Base-by-base conservation (phyloP, 1,140 invertebrate species). In the Aphidius ervi region DNA sequence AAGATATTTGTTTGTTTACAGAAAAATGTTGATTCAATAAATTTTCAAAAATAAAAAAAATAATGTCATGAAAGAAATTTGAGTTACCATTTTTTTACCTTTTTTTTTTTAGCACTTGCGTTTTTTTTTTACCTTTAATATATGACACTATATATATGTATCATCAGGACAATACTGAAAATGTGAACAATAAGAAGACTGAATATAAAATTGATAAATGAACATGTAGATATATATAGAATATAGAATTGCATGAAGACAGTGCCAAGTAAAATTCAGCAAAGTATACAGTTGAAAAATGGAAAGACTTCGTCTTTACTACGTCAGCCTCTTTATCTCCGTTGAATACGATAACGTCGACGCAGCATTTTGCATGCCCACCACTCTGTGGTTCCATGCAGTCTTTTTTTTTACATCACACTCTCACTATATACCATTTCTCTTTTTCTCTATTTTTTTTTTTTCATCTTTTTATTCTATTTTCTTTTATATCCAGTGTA, bases 321-420 rank as follows among this genome's bases (percentile, higher is more conserved):
- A 55, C 64, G 64, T 65, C 64, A 65, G 64, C 64, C 61, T 56
- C 64, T 65, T 65, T 65, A 65, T 65, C 64, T 63, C 41, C 7
- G 16, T 9, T n/a, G 60, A 55, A 61, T 47, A 50, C 57, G 64
- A 65, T 65, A 65, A 65, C 64, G 64, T 65, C 64, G 64, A 65
- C 64, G 64, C 64, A 65, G 64, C 64, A 65, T 65, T 65, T 65
- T 65, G 64, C 64, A 65, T 65, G 64, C 64, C 58, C 37, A 42
- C 53, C 48, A 40, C 46, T 43, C 53, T 46, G 57, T 61, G 63
- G 42, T 58, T 60, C 41, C 16, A 53, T 39, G 62, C 53, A 59
- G 45, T 41, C 53, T 20, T 48, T 60, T 16, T 8, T 43, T 8
- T 7, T 8, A 10, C 7, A 43, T 8, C 9, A 7, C 42, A 7